Evolutionary conservation across 2,797 vertebrate genomes (phyloP).

Genomic region (Xiphorhynchus erythropygius): DNA sequence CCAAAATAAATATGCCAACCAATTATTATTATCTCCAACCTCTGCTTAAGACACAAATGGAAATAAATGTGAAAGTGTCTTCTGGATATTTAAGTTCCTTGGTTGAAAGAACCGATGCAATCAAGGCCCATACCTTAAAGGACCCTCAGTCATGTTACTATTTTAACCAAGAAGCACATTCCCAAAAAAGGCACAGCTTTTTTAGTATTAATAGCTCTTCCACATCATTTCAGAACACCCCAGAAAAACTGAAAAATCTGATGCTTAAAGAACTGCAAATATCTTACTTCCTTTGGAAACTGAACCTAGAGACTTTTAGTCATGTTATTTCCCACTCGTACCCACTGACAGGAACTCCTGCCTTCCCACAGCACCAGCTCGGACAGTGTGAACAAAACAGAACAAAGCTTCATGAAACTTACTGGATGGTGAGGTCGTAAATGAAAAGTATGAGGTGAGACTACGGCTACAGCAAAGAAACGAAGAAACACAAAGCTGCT

Average conservation of each 20-base stretch:
- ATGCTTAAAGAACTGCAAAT: neutral
- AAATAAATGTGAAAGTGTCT: neutral
- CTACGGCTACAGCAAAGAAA: conserved; percentile 96
- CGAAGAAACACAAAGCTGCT: conserved; percentile 99
- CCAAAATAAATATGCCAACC: neutral
- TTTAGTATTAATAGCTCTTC: neutral
- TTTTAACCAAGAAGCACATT: neutral
- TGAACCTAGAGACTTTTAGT: neutral
- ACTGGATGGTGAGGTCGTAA: conserved; percentile 96
- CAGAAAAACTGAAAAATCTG: neutral
- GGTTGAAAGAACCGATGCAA: neutral
- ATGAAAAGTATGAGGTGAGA: conserved; percentile 96
- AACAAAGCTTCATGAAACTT: conserved; percentile 80
- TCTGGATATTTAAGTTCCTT: neutral
- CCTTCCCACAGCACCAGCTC: conserved; percentile 23
- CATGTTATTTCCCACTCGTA: neutral
- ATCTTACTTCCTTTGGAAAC: neutral
- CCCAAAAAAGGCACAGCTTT: neutral
- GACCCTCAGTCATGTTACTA: neutral
- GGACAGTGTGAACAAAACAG: conserved; percentile 47
- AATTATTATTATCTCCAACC: neutral
- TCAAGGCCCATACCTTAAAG: neutral
- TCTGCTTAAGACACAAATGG: neutral
- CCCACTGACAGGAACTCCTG: neutral
- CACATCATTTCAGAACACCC: neutral